phyloP scores from a whole-genome alignment of 2,888 invertebrate genomes.

The Tetanocera ferruginea region DNA sequence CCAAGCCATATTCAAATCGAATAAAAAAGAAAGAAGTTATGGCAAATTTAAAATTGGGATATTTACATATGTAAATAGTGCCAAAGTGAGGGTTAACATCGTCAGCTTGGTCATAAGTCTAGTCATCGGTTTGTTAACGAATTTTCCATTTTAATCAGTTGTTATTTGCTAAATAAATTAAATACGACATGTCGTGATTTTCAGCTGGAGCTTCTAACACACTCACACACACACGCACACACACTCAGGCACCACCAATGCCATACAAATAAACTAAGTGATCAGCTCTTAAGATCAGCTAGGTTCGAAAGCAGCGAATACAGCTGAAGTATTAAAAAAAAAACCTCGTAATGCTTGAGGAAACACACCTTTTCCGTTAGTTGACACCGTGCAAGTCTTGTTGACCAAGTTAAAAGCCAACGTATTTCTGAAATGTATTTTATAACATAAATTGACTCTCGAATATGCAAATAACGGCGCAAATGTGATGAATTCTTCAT shows the following conservation, averaged over 20 bases:
- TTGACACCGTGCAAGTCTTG: background rate
- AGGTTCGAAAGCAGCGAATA: conserved; percentile 31
- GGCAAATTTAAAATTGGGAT: too few species aligned
- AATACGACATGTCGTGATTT: conserved; percentile 63
- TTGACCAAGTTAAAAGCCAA: conserved; percentile 33
- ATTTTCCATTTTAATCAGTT: conserved; percentile 47
- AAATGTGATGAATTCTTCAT: background rate
- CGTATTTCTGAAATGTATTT: background rate
- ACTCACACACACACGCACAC: conserved; percentile 48
- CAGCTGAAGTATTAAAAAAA: conserved; percentile 16
- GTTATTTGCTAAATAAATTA: conserved; percentile 66
- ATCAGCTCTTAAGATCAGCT: background rate
- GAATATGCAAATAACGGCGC: conserved; percentile 21
- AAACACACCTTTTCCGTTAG: conserved; percentile 36
- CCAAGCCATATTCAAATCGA: too few species aligned
- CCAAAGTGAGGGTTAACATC: too few species aligned
- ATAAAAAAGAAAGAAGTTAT: too few species aligned
- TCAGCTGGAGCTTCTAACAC: conserved; percentile 57
- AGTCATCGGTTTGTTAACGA: conserved; percentile 34
- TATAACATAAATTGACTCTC: conserved; percentile 27
- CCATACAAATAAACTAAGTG: background rate
- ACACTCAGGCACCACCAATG: background rate
- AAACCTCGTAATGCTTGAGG: background rate
- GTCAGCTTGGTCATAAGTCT: background rate
- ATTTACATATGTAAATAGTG: too few species aligned